Evolutionary conservation across 2,797 vertebrate species (phyloP).

Genomic region (Aviceda leuphotes): DNA sequence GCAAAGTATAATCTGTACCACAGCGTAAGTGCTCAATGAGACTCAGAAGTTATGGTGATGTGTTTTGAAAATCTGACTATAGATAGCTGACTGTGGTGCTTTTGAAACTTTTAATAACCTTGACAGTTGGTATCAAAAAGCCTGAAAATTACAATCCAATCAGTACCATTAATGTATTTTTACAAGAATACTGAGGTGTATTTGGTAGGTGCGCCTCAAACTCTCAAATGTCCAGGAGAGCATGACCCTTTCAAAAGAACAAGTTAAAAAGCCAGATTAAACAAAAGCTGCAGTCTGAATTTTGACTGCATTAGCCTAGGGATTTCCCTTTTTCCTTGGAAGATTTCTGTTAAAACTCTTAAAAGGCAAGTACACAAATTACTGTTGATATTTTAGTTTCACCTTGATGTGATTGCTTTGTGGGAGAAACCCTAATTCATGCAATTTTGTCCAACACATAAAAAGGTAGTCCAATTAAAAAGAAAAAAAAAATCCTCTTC

Average conservation of each 20-base stretch:
- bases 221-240: not conserved
- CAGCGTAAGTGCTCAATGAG: not conserved
- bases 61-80: not conserved
- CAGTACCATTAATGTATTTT: not conserved
- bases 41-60: not conserved
- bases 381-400: not conserved
- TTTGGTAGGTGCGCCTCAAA: not conserved
- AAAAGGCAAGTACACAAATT: not conserved
- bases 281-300: not conserved
- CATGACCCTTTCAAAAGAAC: not conserved
- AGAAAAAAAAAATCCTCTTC: not conserved
- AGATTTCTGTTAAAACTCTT: not conserved
- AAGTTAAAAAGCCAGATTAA: not conserved
- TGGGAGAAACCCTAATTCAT: not conserved
- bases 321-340: not conserved
- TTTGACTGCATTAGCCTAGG: not conserved
- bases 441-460: not conserved
- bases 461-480: not conserved
- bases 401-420: not conserved
- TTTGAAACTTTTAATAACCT: not conserved
- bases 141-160: not conserved
- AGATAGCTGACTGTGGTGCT: not conserved
- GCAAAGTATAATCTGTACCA: not conserved
- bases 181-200: not conserved
- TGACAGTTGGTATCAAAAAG: not conserved